A percentile compares a stretch with the other conserved stretches of the same genome.
Evolutionary conservation across 1,140 invertebrate species (phyloP).

Genomic region (Orchestia grillus): DNA sequence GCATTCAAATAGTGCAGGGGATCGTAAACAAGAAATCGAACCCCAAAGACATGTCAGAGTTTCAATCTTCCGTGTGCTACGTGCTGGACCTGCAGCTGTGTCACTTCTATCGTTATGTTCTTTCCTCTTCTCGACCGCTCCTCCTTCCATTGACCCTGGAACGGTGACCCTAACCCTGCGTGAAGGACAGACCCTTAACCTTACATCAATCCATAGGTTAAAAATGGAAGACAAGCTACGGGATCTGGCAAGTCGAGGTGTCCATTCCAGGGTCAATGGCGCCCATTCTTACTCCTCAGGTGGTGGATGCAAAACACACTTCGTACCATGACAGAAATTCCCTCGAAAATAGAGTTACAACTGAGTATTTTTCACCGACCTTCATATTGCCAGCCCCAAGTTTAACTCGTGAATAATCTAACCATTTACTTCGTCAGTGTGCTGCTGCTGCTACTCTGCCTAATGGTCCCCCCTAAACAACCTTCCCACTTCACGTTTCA

Average conservation of each 20-base stretch:
- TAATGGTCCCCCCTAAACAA: not conserved
- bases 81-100: not conserved
- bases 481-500: not conserved
- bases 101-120: not conserved
- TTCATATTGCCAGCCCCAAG: not conserved
- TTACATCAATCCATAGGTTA: too few relatives aligned
- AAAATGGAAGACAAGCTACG: too few relatives aligned
- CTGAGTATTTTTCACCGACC: not conserved
- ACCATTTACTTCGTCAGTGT: not conserved
- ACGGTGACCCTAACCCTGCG: too few relatives aligned
- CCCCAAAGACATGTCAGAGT: too few relatives aligned
- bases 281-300: too few relatives aligned
- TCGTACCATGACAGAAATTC: not conserved
- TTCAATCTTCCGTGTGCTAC: too few relatives aligned
- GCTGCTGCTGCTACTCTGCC: not conserved
- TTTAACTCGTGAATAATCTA: not conserved
- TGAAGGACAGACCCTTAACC: too few relatives aligned
- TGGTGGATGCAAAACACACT: too few relatives aligned
- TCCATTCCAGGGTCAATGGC: too few relatives aligned
- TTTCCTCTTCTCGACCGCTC: not conserved
- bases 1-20: not conserved
- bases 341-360: not conserved
- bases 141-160: not conserved
- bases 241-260: too few relatives aligned
- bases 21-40: not conserved